Conservation (phyloP, 2,888 invertebrate species). For the Chrysolina haemoptera region DNA sequence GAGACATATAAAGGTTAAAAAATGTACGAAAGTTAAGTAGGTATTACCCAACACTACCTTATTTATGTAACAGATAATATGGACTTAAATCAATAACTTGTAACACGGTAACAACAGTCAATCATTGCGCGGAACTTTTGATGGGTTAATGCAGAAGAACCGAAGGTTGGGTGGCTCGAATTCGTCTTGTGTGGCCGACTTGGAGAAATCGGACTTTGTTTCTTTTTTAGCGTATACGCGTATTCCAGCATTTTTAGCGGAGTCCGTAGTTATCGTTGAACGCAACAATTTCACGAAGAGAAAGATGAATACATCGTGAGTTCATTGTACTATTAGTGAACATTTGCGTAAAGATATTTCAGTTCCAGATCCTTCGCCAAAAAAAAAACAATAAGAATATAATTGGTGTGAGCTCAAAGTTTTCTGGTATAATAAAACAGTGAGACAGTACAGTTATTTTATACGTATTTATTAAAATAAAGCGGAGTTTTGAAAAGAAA, state of each 20-base stretch:
- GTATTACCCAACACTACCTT: too few species aligned
- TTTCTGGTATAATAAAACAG: conserved; percentile 24
- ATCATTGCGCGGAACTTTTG: not conserved
- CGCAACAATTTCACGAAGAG: conserved; percentile 8
- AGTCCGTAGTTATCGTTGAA: conserved; percentile 16
- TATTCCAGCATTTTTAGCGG: conserved; percentile 29
- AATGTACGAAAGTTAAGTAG: too few species aligned
- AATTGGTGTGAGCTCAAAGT: not conserved
- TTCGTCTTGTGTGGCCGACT: conserved; percentile 38
- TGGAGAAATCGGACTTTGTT: conserved; percentile 25
- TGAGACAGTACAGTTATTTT: too few species aligned
- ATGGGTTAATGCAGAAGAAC: conserved; percentile 33
- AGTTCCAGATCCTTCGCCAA: not conserved
- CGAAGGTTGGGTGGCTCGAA: conserved; percentile 29
- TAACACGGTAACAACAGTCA: conserved; percentile 24
- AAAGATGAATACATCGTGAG: not conserved
- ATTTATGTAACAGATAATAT: too few species aligned
- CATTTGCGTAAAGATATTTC: conserved; percentile 6
- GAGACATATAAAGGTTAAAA: too few species aligned
- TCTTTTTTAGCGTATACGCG: conserved; percentile 27
- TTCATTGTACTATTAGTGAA: conserved; percentile 8
- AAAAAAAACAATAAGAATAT: not conserved
- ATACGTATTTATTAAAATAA: too few species aligned
- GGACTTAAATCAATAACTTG: conserved; percentile 1
- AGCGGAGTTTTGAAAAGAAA: too few species aligned